These are phyloP conservation scores for Oxyura jamaicensis DNA, from an alignment of 2,113 vertebrate genomes.

Conservation along the genomic window DNA sequence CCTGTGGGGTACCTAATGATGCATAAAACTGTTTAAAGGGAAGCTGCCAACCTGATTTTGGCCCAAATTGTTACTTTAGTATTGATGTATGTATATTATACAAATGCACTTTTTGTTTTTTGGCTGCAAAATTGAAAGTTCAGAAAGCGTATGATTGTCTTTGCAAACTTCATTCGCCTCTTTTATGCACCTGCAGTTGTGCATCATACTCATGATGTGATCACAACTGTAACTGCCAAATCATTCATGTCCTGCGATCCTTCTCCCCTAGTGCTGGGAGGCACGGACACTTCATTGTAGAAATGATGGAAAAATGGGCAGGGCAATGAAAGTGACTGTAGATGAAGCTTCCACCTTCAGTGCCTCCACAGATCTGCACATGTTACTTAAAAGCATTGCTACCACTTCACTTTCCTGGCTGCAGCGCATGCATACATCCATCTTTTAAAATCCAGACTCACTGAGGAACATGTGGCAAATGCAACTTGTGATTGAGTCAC, in stretches of 20 bases:
- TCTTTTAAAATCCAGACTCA: not conserved
- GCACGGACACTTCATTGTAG: not conserved
- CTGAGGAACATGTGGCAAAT: not conserved
- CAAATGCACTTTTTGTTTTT: not conserved
- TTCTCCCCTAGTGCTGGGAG: not conserved
- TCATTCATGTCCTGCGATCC: not conserved
- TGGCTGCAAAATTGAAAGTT: not conserved
- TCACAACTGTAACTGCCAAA: not conserved
- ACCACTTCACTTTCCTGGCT: not conserved
- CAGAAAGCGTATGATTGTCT: not conserved
- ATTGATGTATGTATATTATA: not conserved
- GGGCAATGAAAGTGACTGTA: not conserved
- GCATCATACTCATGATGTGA: not conserved
- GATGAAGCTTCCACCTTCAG: not conserved
- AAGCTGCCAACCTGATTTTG: slow-evolving; percentile 50
- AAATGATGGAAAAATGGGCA: not conserved
- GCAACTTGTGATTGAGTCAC: fast-evolving
- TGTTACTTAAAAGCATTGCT: not conserved
- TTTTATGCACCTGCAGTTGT: not conserved
- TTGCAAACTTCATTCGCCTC: not conserved
- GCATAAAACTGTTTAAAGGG: slow-evolving; percentile 45
- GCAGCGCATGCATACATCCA: fast-evolving
- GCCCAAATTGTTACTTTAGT: not conserved
- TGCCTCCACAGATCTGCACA: not conserved
- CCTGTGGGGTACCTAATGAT: slow-evolving; percentile 50